Conservation (phyloP, 30 jellyfish, hydroid and myxozoan species). For the Pseudorhiza aurosa region DNA sequence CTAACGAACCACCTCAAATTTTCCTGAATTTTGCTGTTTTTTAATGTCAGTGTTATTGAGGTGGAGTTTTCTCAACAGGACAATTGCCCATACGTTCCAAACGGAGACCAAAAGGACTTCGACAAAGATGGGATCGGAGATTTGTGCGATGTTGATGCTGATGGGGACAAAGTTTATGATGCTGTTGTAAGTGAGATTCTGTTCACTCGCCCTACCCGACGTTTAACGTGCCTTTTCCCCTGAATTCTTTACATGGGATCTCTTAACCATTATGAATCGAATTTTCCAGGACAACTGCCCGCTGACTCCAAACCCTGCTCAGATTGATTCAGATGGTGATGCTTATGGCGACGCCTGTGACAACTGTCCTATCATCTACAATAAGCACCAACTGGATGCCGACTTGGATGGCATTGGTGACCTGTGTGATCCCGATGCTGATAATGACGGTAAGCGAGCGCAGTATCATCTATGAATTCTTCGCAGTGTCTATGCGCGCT, state of each 20-base stretch:
- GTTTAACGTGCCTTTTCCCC: too few species aligned
- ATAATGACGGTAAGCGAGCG: constrained; percentile 51
- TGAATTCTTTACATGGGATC: too few species aligned
- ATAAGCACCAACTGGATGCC: constrained; percentile 79
- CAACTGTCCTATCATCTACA: constrained; percentile 66
- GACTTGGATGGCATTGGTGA: constrained; percentile 91
- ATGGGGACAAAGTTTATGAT: constrained; percentile 83
- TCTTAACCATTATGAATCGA: neutral
- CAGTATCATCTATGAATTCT: too few species aligned
- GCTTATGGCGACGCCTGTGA: constrained; percentile 87
- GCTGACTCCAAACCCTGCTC: constrained; percentile 66
- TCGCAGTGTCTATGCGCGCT: too few species aligned
- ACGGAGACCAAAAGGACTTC: constrained; percentile 83
- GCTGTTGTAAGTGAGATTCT: constrained; percentile 40
- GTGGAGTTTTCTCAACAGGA: too few species aligned
- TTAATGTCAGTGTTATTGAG: too few species aligned
- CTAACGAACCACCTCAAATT: too few species aligned
- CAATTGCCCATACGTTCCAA: constrained; percentile 82
- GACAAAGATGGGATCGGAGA: constrained; percentile 89
- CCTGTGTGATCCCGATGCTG: constrained; percentile 79
- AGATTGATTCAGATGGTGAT: constrained; percentile 78
- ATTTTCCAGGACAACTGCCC: constrained; percentile 87
- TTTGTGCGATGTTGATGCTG: constrained; percentile 87
- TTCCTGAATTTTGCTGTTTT: too few species aligned
- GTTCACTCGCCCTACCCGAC: too few species aligned